Base-by-base conservation (phyloP, 2,113 vertebrate genomes). In the Mastomys coucha region DNA sequence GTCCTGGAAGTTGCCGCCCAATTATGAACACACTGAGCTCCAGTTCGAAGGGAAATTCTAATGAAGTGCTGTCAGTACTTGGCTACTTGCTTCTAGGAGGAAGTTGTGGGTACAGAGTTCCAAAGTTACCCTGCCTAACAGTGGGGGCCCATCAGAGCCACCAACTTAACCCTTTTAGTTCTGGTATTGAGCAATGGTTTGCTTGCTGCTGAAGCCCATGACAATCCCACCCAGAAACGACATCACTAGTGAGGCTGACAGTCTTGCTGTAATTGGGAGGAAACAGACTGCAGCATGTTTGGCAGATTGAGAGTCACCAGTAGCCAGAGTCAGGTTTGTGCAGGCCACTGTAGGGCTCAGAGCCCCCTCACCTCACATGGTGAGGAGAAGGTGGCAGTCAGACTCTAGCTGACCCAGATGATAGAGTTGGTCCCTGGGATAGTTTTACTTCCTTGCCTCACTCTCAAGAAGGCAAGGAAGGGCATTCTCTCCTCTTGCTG, bases 251-350 rank as follows among this genome's bases (percentile, higher is more conserved):
- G 94, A 97, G 96, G 97, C 96, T 97, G 96, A 97, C 96, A 91
- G 97, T 97, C 96, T 98, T 88, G 85, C 81, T 98, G 97, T 98
- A 98, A 98, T 98, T 98, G 87, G 91, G 95, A 95, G 91, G 81
- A 96, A 92, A 94, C 0, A 2, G 76, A 96, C 95, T 95, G 96
- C 96, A 93, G 95, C 60, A 12, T 53, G 51, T 94, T 88, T 97
- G 97, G 97, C 97, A 92, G 81, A 85, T 53, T 51, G 67, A 96
- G 91, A 97, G 96, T 97, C 97, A 95, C 89, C 67, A 91, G 96
- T 94, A 96, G 97, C 97, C 94, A 36, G 24, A 67, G 73, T 56
- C 13, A 12, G 70, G 89, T 89, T 53, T 94, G 93, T 93, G 45
- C 31, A 45, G 95, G 96, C 93, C 88, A 91, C 92, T 9, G 42